Conservation (phyloP, 2,113 vertebrate species). For the Cyanistes caeruleus region DNA sequence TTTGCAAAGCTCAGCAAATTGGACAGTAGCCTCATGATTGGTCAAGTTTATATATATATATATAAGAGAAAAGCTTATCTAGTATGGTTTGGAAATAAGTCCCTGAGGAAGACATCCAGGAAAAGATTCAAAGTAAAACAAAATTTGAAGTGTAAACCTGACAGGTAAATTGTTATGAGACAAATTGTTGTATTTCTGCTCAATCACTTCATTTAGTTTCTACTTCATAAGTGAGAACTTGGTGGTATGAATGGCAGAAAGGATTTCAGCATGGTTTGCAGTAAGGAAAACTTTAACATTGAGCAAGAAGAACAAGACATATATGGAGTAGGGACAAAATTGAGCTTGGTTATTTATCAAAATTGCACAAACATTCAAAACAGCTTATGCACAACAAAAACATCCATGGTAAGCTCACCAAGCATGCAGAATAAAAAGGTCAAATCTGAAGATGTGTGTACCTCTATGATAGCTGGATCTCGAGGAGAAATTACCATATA, state of each 20-base stretch:
- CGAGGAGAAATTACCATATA: neutral
- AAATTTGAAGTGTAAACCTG: neutral
- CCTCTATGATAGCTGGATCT: neutral
- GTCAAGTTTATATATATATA: neutral
- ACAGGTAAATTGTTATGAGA: neutral
- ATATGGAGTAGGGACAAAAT: neutral
- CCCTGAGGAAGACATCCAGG: neutral
- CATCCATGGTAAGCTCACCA: neutral
- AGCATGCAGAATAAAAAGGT: neutral
- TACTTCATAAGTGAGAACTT: neutral
- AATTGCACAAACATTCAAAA: neutral
- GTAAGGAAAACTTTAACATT: neutral
- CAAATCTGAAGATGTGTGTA: neutral
- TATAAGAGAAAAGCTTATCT: neutral
- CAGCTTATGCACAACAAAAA: neutral
- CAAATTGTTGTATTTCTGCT: neutral
- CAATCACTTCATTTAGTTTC: neutral
- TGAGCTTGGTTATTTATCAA: neutral
- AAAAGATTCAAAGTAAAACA: neutral
- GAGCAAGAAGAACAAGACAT: neutral
- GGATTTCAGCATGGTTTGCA: neutral
- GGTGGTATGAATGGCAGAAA: neutral
- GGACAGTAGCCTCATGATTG: neutral
- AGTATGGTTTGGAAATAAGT: neutral
- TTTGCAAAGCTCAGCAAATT: neutral